These are phyloP conservation scores for Gracilinanus agilis DNA, from an alignment of 2,113 vertebrate genomes.

Conservation along the genomic window DNA sequence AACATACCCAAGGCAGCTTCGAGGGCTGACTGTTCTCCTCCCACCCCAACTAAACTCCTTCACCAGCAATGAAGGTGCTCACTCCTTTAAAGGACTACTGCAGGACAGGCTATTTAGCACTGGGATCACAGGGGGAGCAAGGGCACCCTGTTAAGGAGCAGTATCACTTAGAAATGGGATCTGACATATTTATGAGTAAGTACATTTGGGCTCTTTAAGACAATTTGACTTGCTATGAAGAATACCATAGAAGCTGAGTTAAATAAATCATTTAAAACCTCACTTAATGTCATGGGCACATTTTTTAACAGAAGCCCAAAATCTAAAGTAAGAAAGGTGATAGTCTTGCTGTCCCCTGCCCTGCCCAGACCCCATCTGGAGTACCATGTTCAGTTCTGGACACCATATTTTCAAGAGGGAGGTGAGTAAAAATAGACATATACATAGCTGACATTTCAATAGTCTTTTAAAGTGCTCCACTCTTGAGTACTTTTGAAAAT, in stretches of 20 bases:
- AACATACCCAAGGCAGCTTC: neutral
- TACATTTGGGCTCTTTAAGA: neutral
- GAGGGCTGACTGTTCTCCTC: neutral
- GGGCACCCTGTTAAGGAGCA: neutral
- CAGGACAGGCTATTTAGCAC: neutral
- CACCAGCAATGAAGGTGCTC: neutral
- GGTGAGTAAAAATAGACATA: neutral
- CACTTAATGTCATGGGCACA: neutral
- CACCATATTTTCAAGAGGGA: neutral
- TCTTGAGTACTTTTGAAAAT: neutral
- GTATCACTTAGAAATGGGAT: neutral
- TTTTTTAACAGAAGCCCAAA: neutral
- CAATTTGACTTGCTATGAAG: neutral
- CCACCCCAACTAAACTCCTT: neutral
- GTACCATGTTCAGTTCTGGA: neutral
- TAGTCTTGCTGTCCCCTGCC: neutral
- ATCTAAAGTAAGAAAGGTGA: neutral
- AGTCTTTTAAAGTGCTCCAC: neutral
- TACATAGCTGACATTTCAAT: neutral
- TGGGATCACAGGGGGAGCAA: neutral
- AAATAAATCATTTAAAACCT: neutral
- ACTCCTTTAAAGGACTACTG: neutral
- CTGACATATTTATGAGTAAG: neutral
- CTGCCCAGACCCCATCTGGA: slow-evolving; percentile 5
- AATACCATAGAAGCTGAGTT: neutral